phyloP scores from a whole-genome alignment of 2,888 invertebrate species.

The Melanophora roralis region DNA sequence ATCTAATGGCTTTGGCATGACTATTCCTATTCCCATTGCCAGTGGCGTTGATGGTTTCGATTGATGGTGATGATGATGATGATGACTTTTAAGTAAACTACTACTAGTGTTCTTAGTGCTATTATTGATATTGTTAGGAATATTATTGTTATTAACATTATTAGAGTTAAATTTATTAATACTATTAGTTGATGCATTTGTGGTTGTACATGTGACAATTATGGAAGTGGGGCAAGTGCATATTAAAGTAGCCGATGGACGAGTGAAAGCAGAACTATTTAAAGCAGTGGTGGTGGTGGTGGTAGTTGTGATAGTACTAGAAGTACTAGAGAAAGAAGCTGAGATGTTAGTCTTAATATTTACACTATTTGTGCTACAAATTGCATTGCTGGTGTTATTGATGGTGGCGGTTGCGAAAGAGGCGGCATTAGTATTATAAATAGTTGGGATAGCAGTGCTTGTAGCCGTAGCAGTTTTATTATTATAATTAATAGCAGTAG shows the following conservation, averaged over 20 bases:
- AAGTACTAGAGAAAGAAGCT: slow-evolving; percentile 45
- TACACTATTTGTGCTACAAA: slow-evolving; percentile 62
- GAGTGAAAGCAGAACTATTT: slow-evolving; percentile 38
- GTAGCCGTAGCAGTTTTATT: slow-evolving; percentile 39
- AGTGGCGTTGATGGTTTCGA: slow-evolving; percentile 13
- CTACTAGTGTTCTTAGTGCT: slow-evolving; percentile 20
- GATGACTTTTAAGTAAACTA: slow-evolving; percentile 22
- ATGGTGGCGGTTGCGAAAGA: slow-evolving; percentile 52
- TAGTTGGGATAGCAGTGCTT: slow-evolving; percentile 42
- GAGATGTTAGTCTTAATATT: slow-evolving; percentile 37
- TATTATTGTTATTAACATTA: slow-evolving; percentile 13
- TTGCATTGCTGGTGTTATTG: slow-evolving; percentile 43
- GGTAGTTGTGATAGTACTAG: slow-evolving; percentile 59
- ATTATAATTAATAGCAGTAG: slow-evolving; percentile 10
- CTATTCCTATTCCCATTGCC: not conserved
- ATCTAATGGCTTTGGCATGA: not conserved
- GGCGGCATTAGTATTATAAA: slow-evolving; percentile 48
- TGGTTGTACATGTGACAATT: slow-evolving; percentile 54
- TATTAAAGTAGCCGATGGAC: slow-evolving; percentile 66
- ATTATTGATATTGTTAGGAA: slow-evolving; percentile 26
- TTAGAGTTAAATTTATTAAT: slow-evolving; percentile 5
- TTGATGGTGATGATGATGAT: no score
- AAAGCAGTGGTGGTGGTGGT: not conserved
- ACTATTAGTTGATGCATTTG: slow-evolving; percentile 54
- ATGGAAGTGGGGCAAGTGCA: slow-evolving; percentile 70